Conservation (phyloP, 2,888 invertebrate species). For the Temnothorax ravouxi region DNA sequence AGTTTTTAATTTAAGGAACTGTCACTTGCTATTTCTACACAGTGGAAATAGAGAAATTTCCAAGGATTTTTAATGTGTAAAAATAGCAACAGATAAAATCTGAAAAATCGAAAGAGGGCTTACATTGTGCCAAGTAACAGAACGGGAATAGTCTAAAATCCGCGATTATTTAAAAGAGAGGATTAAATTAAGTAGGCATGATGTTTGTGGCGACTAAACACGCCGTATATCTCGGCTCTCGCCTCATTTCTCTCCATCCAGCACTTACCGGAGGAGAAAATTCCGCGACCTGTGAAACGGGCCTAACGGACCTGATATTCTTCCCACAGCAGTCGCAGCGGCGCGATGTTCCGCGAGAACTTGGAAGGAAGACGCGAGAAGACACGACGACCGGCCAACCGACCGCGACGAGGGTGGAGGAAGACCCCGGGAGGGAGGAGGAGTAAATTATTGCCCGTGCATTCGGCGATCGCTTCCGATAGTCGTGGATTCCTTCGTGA, state of each 20-base stretch:
- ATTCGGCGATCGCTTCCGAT: conserved; percentile 85
- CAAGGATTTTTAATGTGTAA: too few relatives aligned
- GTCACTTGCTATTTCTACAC: not conserved
- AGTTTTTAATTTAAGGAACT: not conserved
- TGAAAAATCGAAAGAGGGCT: not conserved
- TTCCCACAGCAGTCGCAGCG: conserved; percentile 56
- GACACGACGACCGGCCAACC: conserved; percentile 18
- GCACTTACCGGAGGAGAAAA: conserved; percentile 42
- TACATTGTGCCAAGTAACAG: not conserved
- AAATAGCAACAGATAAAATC: too few relatives aligned
- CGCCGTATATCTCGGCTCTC: conserved; percentile 18
- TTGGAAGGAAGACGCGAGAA: conserved; percentile 34
- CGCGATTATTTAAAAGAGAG: not conserved
- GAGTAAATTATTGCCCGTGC: conserved; percentile 83
- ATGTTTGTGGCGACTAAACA: conserved; percentile 26
- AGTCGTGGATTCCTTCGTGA: conserved; percentile 78
- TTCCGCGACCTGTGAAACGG: conserved; percentile 54
- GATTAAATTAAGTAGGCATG: conserved; percentile 16
- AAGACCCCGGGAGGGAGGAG: conserved; percentile 44
- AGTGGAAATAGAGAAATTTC: not conserved
- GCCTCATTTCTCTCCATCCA: conserved; percentile 31
- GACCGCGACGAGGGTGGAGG: conserved; percentile 50
- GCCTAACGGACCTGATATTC: conserved; percentile 47
- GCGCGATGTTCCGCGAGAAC: conserved; percentile 59
- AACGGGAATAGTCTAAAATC: not conserved